Evolutionary conservation across 2,113 vertebrate species (phyloP), one percentile per base, ranked within the genome.

Genomic region (Panurus biarmicus): DNA sequence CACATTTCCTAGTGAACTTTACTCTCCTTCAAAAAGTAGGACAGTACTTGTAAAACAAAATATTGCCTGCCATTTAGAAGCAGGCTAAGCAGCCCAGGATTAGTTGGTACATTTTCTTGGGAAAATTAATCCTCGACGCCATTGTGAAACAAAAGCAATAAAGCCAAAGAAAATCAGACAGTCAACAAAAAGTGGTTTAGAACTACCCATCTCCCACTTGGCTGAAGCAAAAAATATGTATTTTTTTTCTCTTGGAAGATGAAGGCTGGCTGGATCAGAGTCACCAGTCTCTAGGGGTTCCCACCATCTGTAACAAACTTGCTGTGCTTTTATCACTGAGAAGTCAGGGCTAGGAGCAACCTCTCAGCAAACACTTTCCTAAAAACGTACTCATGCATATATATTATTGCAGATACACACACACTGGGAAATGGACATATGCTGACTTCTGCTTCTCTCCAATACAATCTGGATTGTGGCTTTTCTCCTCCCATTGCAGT

Each of bases 401-500:
- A 29, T 84, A 93, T 76, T 47, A 92, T 82, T 92, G 70, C 31
- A 44, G 47, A 69, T 81, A 84, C 74, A 93, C 70, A 75, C 72
- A 64, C 38, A 66, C 56, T 67, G 86, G 78, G 40, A 54, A 64
- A 75, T 15, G 74, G 93, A 92, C 89, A 96, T 87, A 62, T 92
- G 96, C 95, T 95, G 96, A 96, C 96, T 96, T 84, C 88, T 93
- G 92, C 92, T 92, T 89, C 94, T 85, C 83, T 85, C 85, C 67
- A 56, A 14, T 40, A 40, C 60, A 81, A 85, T 29, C 87, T 87
- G 87, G 89, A 88, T 79, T 91, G 92, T 77, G 87, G 71, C 71
- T 92, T 89, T 87, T 87, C 94, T 92, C 64, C 87, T 95, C 88
- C 96, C 84, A 94, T 96, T 85, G 84, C 90, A 74, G 88, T 73